phyloP scores from a whole-genome alignment of 2,888 invertebrate species.

The Archips crataeganus region DNA sequence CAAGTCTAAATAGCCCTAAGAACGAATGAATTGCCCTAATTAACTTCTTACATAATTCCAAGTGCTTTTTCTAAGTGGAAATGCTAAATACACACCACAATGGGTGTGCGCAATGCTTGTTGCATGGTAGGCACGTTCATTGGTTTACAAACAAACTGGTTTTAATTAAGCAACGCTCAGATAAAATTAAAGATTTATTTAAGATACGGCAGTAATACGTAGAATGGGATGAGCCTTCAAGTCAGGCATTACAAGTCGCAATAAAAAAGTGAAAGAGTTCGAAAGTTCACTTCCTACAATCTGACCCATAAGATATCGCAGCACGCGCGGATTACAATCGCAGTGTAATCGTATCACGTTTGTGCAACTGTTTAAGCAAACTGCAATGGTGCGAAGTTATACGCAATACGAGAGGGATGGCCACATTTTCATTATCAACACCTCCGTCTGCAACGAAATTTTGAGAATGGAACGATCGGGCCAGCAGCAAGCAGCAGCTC shows the following conservation, averaged over 20 bases:
- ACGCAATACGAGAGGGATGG: conserved; percentile 49
- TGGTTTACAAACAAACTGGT: conserved; percentile 35
- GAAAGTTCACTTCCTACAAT: conserved; percentile 71
- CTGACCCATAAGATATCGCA: conserved; percentile 68
- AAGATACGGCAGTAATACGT: conserved; percentile 17
- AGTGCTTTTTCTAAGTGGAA: conserved; percentile 46
- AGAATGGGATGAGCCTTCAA: conserved; percentile 45
- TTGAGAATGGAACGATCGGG: conserved; percentile 1
- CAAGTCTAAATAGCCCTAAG: conserved; percentile 40
- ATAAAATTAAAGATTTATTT: conserved; percentile 10
- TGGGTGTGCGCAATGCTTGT: conserved; percentile 36
- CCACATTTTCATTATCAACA: conserved; percentile 24
- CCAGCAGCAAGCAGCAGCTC: conserved; percentile 1
- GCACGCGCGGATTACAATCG: conserved; percentile 80
- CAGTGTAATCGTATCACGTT: conserved; percentile 67
- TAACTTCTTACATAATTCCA: conserved; percentile 56
- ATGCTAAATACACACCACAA: conserved; percentile 43
- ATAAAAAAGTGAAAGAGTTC: conserved; percentile 71
- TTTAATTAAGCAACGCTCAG: conserved; percentile 29
- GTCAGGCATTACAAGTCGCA: conserved; percentile 41
- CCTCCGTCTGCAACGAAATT: background rate
- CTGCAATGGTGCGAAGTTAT: conserved; percentile 75
- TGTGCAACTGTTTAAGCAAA: conserved; percentile 81
- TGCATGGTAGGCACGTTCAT: conserved; percentile 33
- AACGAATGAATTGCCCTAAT: conserved; percentile 51